Evolutionary conservation across 2,888 invertebrate species (phyloP), one percentile per base, ranked within the genome.

Genomic region (Abscondita cerata): DNA sequence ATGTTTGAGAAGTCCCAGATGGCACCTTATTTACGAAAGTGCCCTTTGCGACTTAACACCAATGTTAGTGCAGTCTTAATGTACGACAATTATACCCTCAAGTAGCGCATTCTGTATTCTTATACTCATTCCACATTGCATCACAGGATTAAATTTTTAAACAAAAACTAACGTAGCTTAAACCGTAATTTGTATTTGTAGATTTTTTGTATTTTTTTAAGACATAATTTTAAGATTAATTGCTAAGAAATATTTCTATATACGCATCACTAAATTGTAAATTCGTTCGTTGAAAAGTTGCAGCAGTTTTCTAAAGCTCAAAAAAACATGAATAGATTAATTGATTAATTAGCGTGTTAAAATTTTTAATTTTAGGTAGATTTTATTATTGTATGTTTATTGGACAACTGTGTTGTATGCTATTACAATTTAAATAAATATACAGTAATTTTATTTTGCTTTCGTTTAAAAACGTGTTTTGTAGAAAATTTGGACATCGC

Each of bases 181-280:
- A 68, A 59, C 60, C 63, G 59, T 57, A 62, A 62, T 41, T 56
- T 57, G 67, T 70, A 71, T 72, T 73, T 78, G 78, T 80, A 81
- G 80, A 80, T 75, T 80, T 62, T 80, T 81, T 80, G 79, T 80
- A 80, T 80, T 80, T 80, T 80, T 80, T 80, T 80, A 80, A 77
- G 72, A 72, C 67, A 74, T 74, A 71, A 72, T 75, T 76, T 75
- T 75, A 76, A 74, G 73, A 69, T 73, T 73, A 68, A 70, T 65
- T 67, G 70, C 68, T 68, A 67, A 68, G 65, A 64, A 60, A 67
- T 61, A 68, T 44, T 59, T 68, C 64, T 63, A 65, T 56, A 25
- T 25, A 25, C 25, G 64, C 63, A 64, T 68, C 61, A 59, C 66
- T 68, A 69, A 72, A 70, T 72, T 75, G 71, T 70, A 73, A 69